Evolutionary conservation across 2,797 vertebrate genomes (phyloP).

Genomic region (Pseudomugil gertrudae): DNA sequence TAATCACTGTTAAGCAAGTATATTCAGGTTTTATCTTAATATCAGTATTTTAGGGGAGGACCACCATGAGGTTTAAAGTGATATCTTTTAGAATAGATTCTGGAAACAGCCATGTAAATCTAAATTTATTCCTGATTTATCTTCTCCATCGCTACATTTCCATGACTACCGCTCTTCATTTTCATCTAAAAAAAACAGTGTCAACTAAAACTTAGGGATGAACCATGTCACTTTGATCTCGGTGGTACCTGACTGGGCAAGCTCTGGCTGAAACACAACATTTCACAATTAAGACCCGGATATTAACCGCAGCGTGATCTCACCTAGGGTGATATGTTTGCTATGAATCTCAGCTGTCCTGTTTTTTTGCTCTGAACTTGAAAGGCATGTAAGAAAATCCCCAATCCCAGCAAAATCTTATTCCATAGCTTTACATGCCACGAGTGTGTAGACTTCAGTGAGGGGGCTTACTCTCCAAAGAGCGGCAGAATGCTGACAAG

Average conservation of each 20-base stretch:
- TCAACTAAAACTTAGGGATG: not conserved
- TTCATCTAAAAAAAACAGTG: not conserved
- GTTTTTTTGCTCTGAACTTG: slow-evolving; percentile 10
- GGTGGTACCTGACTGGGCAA: not conserved
- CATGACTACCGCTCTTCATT: not conserved
- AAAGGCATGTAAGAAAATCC: slow-evolving; percentile 30
- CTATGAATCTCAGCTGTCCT: slow-evolving; percentile 8
- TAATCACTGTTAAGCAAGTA: not conserved
- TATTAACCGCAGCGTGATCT: slow-evolving; percentile 13
- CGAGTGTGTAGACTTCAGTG: slow-evolving; percentile 44
- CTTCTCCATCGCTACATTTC: not conserved
- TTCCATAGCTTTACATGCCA: slow-evolving; percentile 22
- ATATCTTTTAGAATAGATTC: not conserved
- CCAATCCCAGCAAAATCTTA: slow-evolving; percentile 23
- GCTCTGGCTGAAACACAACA: slow-evolving; percentile 29
- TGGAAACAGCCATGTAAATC: not conserved
- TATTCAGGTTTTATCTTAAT: not conserved
- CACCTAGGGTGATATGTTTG: slow-evolving; percentile 22
- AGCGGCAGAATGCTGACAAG: slow-evolving; percentile 40
- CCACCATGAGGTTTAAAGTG: not conserved
- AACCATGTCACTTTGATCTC: slow-evolving; percentile 14
- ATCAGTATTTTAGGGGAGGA: not conserved
- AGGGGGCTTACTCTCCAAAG: slow-evolving; percentile 46
- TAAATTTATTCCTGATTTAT: not conserved
- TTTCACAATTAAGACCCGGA: slow-evolving; percentile 3